These are phyloP conservation scores for Ceraclea dissimilis DNA, from an alignment of 2,888 invertebrate species.

Conservation along the genomic window DNA sequence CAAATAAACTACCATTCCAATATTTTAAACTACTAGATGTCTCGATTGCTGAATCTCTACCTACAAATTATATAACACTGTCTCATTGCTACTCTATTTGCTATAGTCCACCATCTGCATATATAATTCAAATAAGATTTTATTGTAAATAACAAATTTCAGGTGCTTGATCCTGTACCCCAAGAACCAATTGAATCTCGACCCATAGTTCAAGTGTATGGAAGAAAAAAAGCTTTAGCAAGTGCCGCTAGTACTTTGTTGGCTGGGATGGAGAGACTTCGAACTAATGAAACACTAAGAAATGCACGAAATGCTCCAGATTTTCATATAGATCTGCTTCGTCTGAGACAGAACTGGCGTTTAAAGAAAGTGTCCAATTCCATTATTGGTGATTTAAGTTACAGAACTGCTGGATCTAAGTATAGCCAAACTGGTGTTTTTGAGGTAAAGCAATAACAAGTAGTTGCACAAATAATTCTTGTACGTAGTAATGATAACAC, in stretches of 20 bases:
- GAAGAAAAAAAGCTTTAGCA: conserved; percentile 84
- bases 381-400: conserved; percentile 93
- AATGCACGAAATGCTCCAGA: conserved; percentile 71
- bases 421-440: conserved; percentile 91
- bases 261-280: conserved; percentile 79
- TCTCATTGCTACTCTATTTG: no score
- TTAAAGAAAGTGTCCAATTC: conserved; percentile 93
- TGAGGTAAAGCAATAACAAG: conserved; percentile 54
- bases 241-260: conserved; percentile 80
- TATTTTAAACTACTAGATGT: no score
- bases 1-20: no score
- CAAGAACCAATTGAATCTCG: conserved; percentile 69
- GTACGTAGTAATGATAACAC: no score
- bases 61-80: no score
- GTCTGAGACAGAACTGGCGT: conserved; percentile 89
- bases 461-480: background rate
- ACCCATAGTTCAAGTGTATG: conserved; percentile 83
- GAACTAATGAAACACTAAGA: conserved; percentile 71
- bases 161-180: conserved; percentile 78
- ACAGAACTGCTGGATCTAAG: conserved; percentile 90
- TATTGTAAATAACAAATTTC: background rate
- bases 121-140: no score
- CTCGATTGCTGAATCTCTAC: no score
- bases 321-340: conserved; percentile 85
- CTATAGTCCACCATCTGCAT: no score